Base-by-base conservation (phyloP, 2,888 invertebrate species). In the Erynnis tages region DNA sequence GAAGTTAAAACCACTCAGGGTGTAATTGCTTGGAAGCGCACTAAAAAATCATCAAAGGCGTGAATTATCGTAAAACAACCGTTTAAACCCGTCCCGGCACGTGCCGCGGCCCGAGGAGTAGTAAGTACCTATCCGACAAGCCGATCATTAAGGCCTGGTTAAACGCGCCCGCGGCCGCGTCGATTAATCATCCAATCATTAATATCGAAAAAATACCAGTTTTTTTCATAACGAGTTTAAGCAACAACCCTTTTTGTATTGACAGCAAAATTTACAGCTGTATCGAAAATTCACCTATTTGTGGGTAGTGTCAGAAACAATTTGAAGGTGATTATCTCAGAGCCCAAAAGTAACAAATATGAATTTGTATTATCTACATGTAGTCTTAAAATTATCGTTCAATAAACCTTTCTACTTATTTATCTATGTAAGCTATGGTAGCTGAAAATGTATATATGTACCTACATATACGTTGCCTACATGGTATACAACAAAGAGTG, bases 181-280 rank as follows among this genome's bases (percentile, higher is more conserved):
- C 78, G 77, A 84, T 86, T 83, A 82, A 85, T 85, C 81, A 85
- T 85, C 77, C 68, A 60, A 71, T 80, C 80, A 82, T 84, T 84
- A 83, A 85, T 67, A 61, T 56, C 55, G 52, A 58, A 62, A 64
- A 62, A 59, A 57, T 29, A 13, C 10, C 23, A 41, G 7, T 34
- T 49, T 25, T 25, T 30, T 1, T 32, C 34, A 32, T 23, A n/a
- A 14, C 11, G 4, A 0, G 13, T 49, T 48, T 30, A 40, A 32
- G 14, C 10, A 23, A 16, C 14, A 32, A 14, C n/a, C 2, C 2
- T 7, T 13, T 21, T 21, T 21, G 5, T 21, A 4, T 21, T 21
- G n/a, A n/a, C n/a, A n/a, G n/a, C 21, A 21, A 21, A 4, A 21
- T 21, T 21, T 4, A 5, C 5, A 21, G 21, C 5, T 21, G 3